These are phyloP conservation scores for Uropsilus gracilis DNA, from an alignment of 2,113 vertebrate genomes.

Conservation along the genomic window DNA sequence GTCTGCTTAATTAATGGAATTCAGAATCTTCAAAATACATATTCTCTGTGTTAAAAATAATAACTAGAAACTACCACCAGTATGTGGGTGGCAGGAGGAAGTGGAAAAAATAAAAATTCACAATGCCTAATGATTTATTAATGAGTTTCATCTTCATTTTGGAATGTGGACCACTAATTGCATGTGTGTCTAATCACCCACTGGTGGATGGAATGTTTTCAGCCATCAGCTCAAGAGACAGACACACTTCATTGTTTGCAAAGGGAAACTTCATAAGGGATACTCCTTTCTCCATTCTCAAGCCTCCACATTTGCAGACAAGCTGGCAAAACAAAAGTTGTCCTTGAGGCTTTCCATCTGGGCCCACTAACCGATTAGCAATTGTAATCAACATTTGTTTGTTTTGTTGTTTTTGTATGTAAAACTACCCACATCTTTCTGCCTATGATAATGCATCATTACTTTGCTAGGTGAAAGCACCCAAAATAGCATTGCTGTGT, in stretches of 20 bases:
- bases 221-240: conserved; percentile 53
- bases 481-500: not conserved
- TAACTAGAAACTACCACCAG: conserved; percentile 43
- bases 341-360: conserved; percentile 62
- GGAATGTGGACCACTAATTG: conserved; percentile 54
- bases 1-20: conserved; percentile 34
- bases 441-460: not conserved
- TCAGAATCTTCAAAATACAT: conserved; percentile 38
- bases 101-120: conserved; percentile 59
- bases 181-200: conserved; percentile 74
- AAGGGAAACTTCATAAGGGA: conserved; percentile 16
- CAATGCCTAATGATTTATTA: conserved; percentile 66
- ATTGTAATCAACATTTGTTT: conserved; percentile 57
- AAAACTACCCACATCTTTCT: conserved; percentile 24
- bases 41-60: conserved; percentile 74
- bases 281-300: not conserved
- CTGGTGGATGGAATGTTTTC: conserved; percentile 63
- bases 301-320: conserved; percentile 35
- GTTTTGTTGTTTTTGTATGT: conserved; percentile 45
- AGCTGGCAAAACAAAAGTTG: conserved; percentile 41
- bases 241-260: conserved; percentile 55
- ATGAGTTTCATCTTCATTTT: conserved; percentile 68
- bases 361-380: conserved; percentile 51
- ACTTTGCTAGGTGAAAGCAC: not conserved
- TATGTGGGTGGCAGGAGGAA: conserved; percentile 56